Evolutionary conservation across 2,797 vertebrate genomes (phyloP).

Genomic region (Danio kyathit): DNA sequence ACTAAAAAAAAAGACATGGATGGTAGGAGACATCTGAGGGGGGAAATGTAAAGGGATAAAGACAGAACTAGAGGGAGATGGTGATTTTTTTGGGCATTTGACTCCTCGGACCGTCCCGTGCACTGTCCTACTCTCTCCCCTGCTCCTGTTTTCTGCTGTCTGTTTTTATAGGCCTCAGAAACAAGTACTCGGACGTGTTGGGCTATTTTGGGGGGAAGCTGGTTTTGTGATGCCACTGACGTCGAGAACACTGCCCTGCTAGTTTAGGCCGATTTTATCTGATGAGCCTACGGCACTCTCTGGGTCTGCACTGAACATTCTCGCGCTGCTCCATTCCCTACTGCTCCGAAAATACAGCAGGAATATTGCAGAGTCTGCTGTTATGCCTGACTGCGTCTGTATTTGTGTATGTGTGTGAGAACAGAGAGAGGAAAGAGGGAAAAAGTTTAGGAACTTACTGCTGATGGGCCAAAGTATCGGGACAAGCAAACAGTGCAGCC

Average conservation of each 20-base stretch:
- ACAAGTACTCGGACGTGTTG: not conserved
- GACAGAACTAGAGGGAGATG: constrained; percentile 16
- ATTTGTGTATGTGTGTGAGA: constrained; percentile 7
- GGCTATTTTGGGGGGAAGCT: constrained; percentile 48
- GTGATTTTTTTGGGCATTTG: constrained; percentile 9
- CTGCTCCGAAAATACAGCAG: constrained; percentile 8
- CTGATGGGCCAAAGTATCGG: not conserved
- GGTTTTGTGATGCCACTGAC: constrained; percentile 25
- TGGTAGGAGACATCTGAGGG: constrained; percentile 9
- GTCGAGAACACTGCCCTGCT: constrained; percentile 38
- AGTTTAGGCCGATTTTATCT: constrained; percentile 32
- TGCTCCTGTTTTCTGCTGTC: constrained; percentile 29
- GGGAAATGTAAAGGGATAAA: not conserved
- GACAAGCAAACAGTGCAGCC: not conserved
- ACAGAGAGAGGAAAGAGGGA: not conserved
- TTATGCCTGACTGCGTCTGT: constrained; percentile 20
- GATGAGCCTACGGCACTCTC: constrained; percentile 32
- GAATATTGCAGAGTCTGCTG: constrained; percentile 23
- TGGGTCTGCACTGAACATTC: constrained; percentile 21
- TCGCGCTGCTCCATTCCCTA: constrained; percentile 2
- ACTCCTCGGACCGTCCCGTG: not conserved
- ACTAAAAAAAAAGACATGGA: not conserved
- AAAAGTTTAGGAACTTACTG: not conserved
- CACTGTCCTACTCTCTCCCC: constrained; percentile 3
- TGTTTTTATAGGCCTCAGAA: constrained; percentile 35